Evolutionary conservation across 2,113 vertebrate species (phyloP), one percentile per base, ranked within the genome.

Genomic region (Catharus minimus): DNA sequence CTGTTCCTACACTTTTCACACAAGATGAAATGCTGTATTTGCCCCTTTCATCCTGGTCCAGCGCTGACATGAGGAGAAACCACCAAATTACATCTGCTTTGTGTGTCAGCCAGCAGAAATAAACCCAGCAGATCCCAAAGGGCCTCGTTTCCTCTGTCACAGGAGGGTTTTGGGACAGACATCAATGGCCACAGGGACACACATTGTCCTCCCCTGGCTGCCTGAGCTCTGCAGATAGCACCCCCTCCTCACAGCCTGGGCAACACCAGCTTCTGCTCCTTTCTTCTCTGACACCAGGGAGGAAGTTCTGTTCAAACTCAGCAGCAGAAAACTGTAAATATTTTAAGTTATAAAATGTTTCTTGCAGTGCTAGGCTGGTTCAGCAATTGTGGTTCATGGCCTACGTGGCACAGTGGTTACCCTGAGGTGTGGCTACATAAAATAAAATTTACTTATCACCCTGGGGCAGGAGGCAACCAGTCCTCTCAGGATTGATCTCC

Each of bases 1-100:
- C 26, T 7, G 12, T 13, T 73, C 36, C 60, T 15, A 4, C 2
- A 1, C 17, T 19, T 30, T 19, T 53, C 50, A 53, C 50, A 53
- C 50, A 30, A 53, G 50, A 58, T 27, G 15, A 92, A 95, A 90
- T 9, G 23, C 13, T 66, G 3, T 2, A 2, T 64, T 47, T 47
- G 36, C n/a, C 44, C 46, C 88, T 94, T 92, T 95, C 65, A 95
- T 86, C 56, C 43, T 4, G 26, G 5, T 90, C 90, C 92, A 96
- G 64, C 36, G 64, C 19, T 77, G 52, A 62, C 52, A 13, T 55
- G 46, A 66, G 52, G 83, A 74, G 56, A 74, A 86, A 36, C 8
- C 84, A 77, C 30, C 36, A 47, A 43, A n/a, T 2, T 0, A 8
- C 5, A 20, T 55, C 68, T 92, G 27, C 65, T 88, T 74, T 93